A percentile compares a stretch with the other conserved stretches of the same genome.
These are phyloP conservation scores for Caradrina kadenii DNA, from an alignment of 2,888 invertebrate genomes.

Conservation along the genomic window DNA sequence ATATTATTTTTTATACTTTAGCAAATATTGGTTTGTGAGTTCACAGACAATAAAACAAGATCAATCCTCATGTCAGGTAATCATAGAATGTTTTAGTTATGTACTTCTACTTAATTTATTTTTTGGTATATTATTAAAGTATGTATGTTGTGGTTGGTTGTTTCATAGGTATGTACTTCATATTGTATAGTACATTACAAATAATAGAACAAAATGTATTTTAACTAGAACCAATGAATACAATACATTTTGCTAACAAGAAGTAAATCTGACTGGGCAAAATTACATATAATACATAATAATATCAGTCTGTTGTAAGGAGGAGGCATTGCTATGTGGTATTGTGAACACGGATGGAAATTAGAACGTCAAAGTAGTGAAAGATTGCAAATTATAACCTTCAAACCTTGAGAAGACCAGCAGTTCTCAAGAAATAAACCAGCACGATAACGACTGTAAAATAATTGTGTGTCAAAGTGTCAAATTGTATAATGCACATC, in stretches of 20 bases:
- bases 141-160: neutral
- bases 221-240: neutral
- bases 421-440: conserved; percentile 3
- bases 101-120: neutral
- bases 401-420: conserved; percentile 60
- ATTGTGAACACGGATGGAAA: conserved; percentile 35
- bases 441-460: conserved; percentile 14
- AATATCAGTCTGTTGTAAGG: conserved; percentile 3
- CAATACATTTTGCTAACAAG: neutral
- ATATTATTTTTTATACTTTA: neutral
- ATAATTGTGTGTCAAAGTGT: conserved; percentile 20
- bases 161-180: neutral
- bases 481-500: conserved; percentile 33
- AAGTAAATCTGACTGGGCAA: neutral
- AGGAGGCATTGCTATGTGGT: neutral
- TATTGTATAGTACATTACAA: neutral
- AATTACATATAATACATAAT: neutral
- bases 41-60: neutral
- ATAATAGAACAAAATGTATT: neutral
- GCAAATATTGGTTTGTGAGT: too few relatives aligned
- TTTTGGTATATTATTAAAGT: conserved; percentile 1
- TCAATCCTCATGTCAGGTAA: neutral
- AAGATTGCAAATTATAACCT: conserved; percentile 70
- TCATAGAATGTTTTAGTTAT: neutral
- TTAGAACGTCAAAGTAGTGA: conserved; percentile 51